Evolutionary conservation across 2,888 invertebrate genomes (phyloP), one percentile per base, ranked within the genome.

Genomic region (Papilio demoleus): DNA sequence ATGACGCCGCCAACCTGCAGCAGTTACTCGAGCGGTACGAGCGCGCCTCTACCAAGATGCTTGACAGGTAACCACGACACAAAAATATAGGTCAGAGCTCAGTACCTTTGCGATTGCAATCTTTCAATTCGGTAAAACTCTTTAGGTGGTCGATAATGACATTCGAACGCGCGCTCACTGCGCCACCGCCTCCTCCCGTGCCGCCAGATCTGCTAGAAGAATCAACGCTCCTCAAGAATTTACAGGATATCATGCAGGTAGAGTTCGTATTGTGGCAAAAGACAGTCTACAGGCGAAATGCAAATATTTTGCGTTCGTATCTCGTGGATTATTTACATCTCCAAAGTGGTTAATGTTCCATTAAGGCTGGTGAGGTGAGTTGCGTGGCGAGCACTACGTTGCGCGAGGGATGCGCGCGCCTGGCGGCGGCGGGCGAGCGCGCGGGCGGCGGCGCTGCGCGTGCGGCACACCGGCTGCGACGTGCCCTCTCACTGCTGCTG

Each of bases 31-130:
- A 99, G 84, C 96, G 97, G 75, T 98, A 99, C 85, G 99, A 99
- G 88, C 96, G 97, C 77, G 98, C 99, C n/a, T 97, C 98, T 81
- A 98, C 98, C 65, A 99, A 98, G 93, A 99, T 99, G 97, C 93
- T 99, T 62, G 99, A 99, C 87, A 96, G 99, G 95, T 95, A 56
- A 6, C 14, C 14, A 14, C n/a, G 14, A 24, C 24, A 22, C 11
- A 11, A 1, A 50, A 6, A 24, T 50, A 4, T 27, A 50, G 27
- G 17, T 42, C 8, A 19, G 24, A 3, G 27, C 24, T 50, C 1
- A 24, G 14, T 12, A 12, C 1, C 14, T 19, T 5, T 14, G 14
- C 24, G 1, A 11, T 27, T 24, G 50, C 4, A 3, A 47, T 24
- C 5, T 3, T 47, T 22, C 1, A 47, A 24, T 12, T 1, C 12